These are phyloP conservation scores for Salminus brasiliensis DNA, from an alignment of 2,113 vertebrate genomes.

Conservation along the genomic window DNA sequence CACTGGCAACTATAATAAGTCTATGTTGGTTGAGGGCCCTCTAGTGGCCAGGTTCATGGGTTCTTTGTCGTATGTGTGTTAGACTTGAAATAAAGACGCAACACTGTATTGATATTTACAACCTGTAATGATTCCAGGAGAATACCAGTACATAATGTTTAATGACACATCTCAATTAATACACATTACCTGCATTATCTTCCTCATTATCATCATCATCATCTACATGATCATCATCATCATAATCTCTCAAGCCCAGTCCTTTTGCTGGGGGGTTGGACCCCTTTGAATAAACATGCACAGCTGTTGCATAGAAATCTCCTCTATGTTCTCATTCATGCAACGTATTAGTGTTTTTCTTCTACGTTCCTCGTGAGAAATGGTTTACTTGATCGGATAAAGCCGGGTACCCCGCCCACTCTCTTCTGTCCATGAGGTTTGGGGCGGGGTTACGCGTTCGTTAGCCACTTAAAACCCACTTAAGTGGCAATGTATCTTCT, in stretches of 20 bases:
- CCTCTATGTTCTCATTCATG: constrained; percentile 63
- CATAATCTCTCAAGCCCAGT: constrained; percentile 43
- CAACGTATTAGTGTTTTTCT: constrained; percentile 60
- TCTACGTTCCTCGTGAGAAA: constrained; percentile 55
- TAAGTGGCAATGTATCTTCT: constrained; percentile 26
- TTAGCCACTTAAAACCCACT: constrained; percentile 20
- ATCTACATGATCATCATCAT: constrained; percentile 34
- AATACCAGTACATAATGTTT: constrained; percentile 60
- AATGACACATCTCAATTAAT: constrained; percentile 60
- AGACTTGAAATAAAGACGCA: constrained; percentile 41
- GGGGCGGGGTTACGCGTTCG: not conserved
- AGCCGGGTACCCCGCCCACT: constrained; percentile 27
- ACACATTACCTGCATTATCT: constrained; percentile 52
- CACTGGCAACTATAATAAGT: no score
- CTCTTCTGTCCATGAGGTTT: constrained; percentile 8
- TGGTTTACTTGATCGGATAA: constrained; percentile 49
- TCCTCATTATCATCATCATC: constrained; percentile 35
- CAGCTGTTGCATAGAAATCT: constrained; percentile 63
- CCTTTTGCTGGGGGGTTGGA: constrained; percentile 45
- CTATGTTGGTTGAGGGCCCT: no score
- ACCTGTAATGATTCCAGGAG: constrained; percentile 57
- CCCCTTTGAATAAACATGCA: constrained; percentile 62
- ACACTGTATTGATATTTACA: constrained; percentile 55
- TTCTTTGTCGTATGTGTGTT: no score
- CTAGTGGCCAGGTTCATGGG: no score